Evolutionary conservation across 30 jellyfish, hydroid and myxozoan species (phyloP).

Genomic region (Aurelia aurita complex sp. Pacific): DNA sequence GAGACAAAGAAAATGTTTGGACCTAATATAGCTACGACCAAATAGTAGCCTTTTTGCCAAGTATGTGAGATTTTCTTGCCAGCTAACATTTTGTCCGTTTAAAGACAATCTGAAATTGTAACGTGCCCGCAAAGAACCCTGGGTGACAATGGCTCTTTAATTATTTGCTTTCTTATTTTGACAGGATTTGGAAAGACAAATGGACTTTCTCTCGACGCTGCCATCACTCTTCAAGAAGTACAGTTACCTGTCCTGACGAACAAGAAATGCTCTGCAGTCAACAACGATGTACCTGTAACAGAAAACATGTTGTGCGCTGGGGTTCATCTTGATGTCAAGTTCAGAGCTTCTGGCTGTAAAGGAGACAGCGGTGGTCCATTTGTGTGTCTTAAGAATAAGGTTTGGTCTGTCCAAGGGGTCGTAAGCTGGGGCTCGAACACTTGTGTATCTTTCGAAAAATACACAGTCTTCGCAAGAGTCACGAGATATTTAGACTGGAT

Average conservation of each 20-base stretch:
- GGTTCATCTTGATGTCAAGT: neutral
- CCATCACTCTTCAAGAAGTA: slow-evolving; percentile 28
- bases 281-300: neutral
- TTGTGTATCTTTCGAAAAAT: slow-evolving; percentile 8
- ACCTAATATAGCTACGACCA: too few species aligned
- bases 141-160: too few species aligned
- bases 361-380: slow-evolving; percentile 45
- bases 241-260: slow-evolving; percentile 15
- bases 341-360: neutral
- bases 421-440: slow-evolving; percentile 8
- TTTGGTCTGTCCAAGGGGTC: slow-evolving; percentile 21
- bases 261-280: neutral
- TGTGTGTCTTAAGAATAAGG: neutral
- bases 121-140: too few species aligned
- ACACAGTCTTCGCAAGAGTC: slow-evolving; percentile 15
- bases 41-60: too few species aligned
- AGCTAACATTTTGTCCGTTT: too few species aligned
- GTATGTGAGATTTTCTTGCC: too few species aligned
- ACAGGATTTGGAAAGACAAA: neutral
- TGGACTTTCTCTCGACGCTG: neutral
- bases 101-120: too few species aligned
- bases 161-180: too few species aligned
- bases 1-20: too few species aligned
- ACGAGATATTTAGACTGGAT: slow-evolving; percentile 21
- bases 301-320: neutral